A percentile compares a stretch with the other conserved stretches of the same genome.
These are phyloP conservation scores for Hyphantria cunea DNA, from an alignment of 1,140 invertebrate genomes.

Conservation along the genomic window DNA sequence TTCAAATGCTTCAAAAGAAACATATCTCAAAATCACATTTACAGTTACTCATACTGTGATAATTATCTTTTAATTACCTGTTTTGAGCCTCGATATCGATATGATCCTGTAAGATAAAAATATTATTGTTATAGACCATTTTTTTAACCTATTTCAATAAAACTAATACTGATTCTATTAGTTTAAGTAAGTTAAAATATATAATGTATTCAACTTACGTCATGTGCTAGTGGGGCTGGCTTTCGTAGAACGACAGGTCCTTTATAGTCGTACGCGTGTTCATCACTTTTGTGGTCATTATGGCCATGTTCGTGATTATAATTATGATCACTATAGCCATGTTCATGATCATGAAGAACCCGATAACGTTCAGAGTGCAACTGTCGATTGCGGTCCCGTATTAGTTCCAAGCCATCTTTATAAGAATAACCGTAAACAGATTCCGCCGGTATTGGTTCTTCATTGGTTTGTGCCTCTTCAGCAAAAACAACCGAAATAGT, in stretches of 20 bases:
- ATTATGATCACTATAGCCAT: not conserved
- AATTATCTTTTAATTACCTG: slow-evolving; percentile 17
- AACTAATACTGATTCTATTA: too few species aligned
- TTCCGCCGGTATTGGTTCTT: not conserved
- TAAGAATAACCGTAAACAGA: not conserved
- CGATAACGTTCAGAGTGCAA: not conserved
- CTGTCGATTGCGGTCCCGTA: not conserved
- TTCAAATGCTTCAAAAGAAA: too few species aligned
- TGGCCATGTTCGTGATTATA: not conserved
- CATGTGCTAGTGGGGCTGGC: not conserved
- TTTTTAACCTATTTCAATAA: too few species aligned
- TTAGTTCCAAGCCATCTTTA: slow-evolving; percentile 7
- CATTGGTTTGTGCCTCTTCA: not conserved
- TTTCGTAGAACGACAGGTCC: slow-evolving; percentile 13
- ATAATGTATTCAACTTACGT: slow-evolving; percentile 8
- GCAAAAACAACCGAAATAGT: not conserved
- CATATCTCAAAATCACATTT: too few species aligned
- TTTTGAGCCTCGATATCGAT: slow-evolving; percentile 31
- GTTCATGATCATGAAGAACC: not conserved
- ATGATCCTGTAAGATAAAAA: slow-evolving; percentile 21
- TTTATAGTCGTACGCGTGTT: not conserved
- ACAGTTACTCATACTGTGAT: too few species aligned
- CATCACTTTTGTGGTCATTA: not conserved
- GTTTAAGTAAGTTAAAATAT: too few species aligned
- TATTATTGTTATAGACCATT: not conserved